Conservation (phyloP, 2,797 vertebrate species). For the Taenioides sp. region DNA sequence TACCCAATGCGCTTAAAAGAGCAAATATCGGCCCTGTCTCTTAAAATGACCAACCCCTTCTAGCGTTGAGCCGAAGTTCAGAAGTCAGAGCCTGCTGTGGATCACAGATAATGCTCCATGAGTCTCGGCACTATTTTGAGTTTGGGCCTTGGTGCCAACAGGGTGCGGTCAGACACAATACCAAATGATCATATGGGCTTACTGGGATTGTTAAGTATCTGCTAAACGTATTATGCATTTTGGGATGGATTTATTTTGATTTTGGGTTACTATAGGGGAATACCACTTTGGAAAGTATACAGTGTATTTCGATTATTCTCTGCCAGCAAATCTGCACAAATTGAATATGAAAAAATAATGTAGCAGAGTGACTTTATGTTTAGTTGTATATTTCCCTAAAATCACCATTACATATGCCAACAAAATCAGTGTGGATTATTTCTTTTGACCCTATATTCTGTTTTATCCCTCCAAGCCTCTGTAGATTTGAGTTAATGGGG, state of each 20-base stretch:
- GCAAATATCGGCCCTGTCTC: no score
- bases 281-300: not conserved
- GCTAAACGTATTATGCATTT: not conserved
- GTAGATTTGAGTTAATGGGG: not conserved
- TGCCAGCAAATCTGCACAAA: not conserved
- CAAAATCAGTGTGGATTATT: not conserved
- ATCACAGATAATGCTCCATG: slow-evolving; percentile 32
- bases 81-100: slow-evolving; percentile 20
- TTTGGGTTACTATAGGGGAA: not conserved
- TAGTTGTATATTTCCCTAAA: not conserved
- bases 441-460: not conserved
- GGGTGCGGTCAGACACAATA: slow-evolving; percentile 29
- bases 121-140: slow-evolving; percentile 41
- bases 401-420: not conserved
- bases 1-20: no score
- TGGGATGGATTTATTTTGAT: not conserved
- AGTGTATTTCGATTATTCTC: not conserved
- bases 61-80: slow-evolving; percentile 58
- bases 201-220: not conserved
- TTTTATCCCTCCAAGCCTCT: no score
- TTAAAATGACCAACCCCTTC: slow-evolving; percentile 32
- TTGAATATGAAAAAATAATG: not conserved
- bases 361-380: not conserved
- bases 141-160: slow-evolving; percentile 22
- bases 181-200: slow-evolving; percentile 21